Base-by-base conservation (phyloP, 2,113 vertebrate genomes). In the Thoracochromis brauschi region DNA sequence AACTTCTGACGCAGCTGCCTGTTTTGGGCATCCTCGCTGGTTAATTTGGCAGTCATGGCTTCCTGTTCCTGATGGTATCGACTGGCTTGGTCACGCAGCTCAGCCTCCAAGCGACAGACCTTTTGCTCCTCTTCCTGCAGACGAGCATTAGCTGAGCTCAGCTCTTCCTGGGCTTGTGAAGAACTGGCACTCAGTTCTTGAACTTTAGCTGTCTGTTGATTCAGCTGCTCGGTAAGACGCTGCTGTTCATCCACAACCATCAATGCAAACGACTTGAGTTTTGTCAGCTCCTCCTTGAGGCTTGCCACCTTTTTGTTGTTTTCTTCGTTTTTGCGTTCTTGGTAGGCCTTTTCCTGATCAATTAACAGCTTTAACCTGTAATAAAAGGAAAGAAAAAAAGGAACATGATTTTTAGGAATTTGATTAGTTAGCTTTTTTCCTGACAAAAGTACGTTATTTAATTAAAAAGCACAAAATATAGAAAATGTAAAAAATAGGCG, bases 161-260 rank as follows among this genome's bases (percentile, higher is more conserved):
- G 93, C 92, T 98, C 97, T 91, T 97, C 95, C 7, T 97, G 97
- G 91, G 97, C 94, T 91, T 97, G 94, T 49, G 96, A 93, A 33
- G 96, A 91, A 26, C 94, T 95, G 92, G 93, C 93, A 82, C 96
- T 97, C 91, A 98, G 92, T 65, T 97, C 97, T 93, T 97, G 97
- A 93, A 97, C 96, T 93, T 97, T 98, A 65, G 96, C 83, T 51
- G 96, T 97, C 93, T 99, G 98, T 90, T 97, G 96, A 82, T 93
- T 92, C 24, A 99, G 93, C 93, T 98, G 97, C 87, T 97, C 97
- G 1, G 97, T 97, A 75, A 99, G 96, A 85, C 95, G 97, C 95
- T 99, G 98, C 90, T 99, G 98, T 96, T 99, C 99, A 81, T 99
- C 98, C 26, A 99, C 98, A 17, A 99, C 97, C 96, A 97, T 97